Evolutionary conservation across 1,140 invertebrate genomes (phyloP).

Genomic region (Pachypeltis micranthus): DNA sequence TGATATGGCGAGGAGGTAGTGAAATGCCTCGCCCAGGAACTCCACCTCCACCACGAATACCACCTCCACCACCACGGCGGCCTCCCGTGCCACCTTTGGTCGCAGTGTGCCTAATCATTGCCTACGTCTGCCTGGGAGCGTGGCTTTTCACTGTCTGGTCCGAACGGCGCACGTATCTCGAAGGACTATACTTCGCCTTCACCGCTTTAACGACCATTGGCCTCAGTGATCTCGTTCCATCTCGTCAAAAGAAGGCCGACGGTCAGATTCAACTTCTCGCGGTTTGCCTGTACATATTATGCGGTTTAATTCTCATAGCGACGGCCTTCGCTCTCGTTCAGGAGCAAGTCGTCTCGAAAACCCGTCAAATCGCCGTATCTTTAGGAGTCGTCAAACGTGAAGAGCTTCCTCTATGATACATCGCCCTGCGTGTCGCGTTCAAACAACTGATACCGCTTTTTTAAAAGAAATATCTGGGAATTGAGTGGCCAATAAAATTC

Average conservation of each 20-base stretch:
- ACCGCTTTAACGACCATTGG: constrained; percentile 77
- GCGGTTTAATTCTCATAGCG: constrained; percentile 78
- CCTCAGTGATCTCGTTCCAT: constrained; percentile 61
- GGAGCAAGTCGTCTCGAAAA: constrained; percentile 70
- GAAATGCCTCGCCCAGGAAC: constrained; percentile 14
- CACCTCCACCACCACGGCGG: constrained; percentile 29
- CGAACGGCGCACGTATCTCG: constrained; percentile 65
- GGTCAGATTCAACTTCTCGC: constrained; percentile 50
- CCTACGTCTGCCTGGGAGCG: constrained; percentile 59
- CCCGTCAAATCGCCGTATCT: constrained; percentile 50
- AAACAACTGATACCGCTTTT: not conserved
- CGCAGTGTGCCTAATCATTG: constrained; percentile 53
- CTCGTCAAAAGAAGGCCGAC: constrained; percentile 41
- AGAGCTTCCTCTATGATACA: constrained; percentile 20
- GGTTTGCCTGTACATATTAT: constrained; percentile 72
- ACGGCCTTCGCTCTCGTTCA: constrained; percentile 89
- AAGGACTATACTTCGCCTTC: constrained; percentile 79
- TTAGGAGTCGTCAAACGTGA: constrained; percentile 37
- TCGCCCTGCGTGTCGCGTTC: not conserved
- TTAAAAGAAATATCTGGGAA: too few species aligned
- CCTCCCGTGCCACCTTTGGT: constrained; percentile 50
- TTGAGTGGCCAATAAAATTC: too few species aligned
- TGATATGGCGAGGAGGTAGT: constrained; percentile 41
- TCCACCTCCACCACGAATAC: constrained; percentile 24
- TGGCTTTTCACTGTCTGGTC: constrained; percentile 52